Evolutionary conservation across 1,140 invertebrate species (phyloP), one percentile per base, ranked within the genome.

Genomic region (Chironomus tepperi): DNA sequence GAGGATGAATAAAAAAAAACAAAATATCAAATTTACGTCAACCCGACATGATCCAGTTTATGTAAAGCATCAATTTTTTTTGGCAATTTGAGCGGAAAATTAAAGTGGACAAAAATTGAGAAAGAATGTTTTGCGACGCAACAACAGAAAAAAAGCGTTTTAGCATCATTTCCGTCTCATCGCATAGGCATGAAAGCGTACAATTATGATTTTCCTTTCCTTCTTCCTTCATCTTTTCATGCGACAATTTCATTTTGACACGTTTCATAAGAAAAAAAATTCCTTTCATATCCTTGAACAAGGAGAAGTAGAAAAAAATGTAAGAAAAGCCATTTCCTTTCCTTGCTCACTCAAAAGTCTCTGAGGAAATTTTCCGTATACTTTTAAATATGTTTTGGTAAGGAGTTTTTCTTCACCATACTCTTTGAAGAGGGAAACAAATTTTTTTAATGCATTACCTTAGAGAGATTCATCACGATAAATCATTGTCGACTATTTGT

Each of bases 61-160:
- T 57, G n/a, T 57, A 15, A 57, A n/a, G 12, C 47, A 57, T 57
- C 47, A 15, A 34, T 34, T 57, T 57, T 57, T n/a, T 57, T 57
- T 57, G 10, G 47, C 12, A 57, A 57, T 57, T 57, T 57, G n/a
- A 57, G 47, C n/a, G 47, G 47, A 57, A 57, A 57, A 57, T 57
- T 57, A 57, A 57, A 57, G n/a, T n/a, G 47, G 47, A 57, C 47
- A n/a, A 57, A 57, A n/a, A 57, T 57, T 57, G 47, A 57, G n/a
- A n/a, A 57, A 57, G 3, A 15, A 5, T 57, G 47, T n/a, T 57
- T n/a, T 57, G 47, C 12, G 47, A 57, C 10, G 47, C 47, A 57
- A 57, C n/a, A 57, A n/a, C n/a, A n/a, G n/a, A n/a, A 57, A 57
- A 57, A 57, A 5, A 57, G 47, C 47, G 15, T 57, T 57, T 57